Evolutionary conservation across 2,797 vertebrate genomes (phyloP), one percentile per base, ranked within the genome.

Genomic region (Atherinosoma microstoma): DNA sequence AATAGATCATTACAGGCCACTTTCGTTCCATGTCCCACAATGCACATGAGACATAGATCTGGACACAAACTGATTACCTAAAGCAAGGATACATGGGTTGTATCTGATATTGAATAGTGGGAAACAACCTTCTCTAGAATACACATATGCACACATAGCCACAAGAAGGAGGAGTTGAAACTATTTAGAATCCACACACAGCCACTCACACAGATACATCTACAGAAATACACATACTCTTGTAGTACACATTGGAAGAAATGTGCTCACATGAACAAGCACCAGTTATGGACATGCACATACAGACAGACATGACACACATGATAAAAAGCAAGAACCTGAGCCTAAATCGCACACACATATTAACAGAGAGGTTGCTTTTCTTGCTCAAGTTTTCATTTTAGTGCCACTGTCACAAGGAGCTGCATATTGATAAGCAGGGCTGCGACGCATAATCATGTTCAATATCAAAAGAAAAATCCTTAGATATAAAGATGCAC

Each of bases 1-100:
- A 67, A 66, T 54, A 27, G 58, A 54, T 64, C 67, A 76, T 78
- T 47, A 67, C n/a, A 61, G 27, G 12, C 51, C 40, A 64, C 66
- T 74, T 38, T 20, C 1, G 24, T 38, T 42, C 22, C 24, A 53
- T 56, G n/a, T 3, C 36, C 51, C 15, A 3, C 59, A 29, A 70
- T 68, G 16, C 27, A 62, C 20, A 67, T 54, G n/a, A 56, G 13
- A 68, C 38, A 47, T 2, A 13, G 12, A 34, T 27, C 15, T 8
- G 32, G 57, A 38, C 10, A 3, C 20, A 49, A n/a, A 20, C 40
- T 32, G 9, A 57, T 47, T 18, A 12, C 22, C n/a, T 16, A 22
- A 29, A 34, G 45, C 3, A 34, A 34, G 45, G 20, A 49, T n/a
- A 22, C 20, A n/a, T 6, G n/a, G 11, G 59, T 27, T 40, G 15